A percentile compares a stretch with the other conserved stretches of the same genome.
Conservation (phyloP, 2,797 vertebrate species). For the Mycteria americana region DNA sequence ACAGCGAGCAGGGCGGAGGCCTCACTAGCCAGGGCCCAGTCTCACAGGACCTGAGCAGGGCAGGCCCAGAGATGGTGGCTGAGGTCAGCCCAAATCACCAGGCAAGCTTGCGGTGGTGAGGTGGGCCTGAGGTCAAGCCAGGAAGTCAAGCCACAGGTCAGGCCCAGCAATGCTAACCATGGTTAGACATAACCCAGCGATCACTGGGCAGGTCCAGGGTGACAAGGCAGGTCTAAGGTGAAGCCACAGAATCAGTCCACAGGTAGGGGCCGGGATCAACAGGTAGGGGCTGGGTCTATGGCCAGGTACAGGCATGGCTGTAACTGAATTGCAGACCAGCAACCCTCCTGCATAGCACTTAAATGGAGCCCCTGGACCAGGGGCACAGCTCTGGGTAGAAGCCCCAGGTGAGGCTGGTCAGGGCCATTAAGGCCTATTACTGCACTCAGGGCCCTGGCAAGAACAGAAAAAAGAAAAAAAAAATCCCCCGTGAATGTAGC, state of each 20-base stretch:
- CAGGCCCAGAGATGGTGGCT: not conserved
- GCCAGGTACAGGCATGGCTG: not conserved
- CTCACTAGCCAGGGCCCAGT: not conserved
- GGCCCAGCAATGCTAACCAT: not conserved
- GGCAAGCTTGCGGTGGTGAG: not conserved
- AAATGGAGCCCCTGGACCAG: not conserved
- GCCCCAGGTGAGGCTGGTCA: not conserved
- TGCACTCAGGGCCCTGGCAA: not conserved
- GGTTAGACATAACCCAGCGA: not conserved
- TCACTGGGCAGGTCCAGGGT: not conserved
- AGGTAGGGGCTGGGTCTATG: not conserved
- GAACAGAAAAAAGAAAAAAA: not conserved
- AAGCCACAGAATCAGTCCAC: not conserved
- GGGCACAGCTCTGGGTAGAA: not conserved
- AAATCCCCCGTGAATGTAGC: not conserved
- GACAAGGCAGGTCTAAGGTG: not conserved
- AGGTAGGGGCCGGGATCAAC: not conserved
- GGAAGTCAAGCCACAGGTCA: not conserved
- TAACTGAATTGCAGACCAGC: not conserved
- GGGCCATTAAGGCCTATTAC: not conserved
- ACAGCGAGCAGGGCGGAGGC: not conserved
- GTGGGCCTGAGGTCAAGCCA: not conserved
- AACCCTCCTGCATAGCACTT: not conserved
- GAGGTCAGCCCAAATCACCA: not conserved
- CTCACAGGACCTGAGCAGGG: not conserved